Evolutionary conservation across 2,888 invertebrate genomes (phyloP).

Genomic region (Amaurobius ferox): DNA sequence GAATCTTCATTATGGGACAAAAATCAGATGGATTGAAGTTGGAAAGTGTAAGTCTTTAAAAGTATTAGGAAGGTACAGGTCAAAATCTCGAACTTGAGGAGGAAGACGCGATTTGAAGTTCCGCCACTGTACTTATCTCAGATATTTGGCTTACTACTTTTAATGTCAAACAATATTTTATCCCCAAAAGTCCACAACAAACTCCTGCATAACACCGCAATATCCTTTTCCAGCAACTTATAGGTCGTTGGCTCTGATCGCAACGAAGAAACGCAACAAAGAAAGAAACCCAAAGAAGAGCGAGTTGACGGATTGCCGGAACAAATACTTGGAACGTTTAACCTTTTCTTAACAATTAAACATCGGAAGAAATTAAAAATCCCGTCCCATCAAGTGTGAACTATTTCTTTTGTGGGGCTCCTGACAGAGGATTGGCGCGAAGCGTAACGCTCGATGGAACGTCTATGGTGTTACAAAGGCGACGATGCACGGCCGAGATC

Average conservation of each 20-base stretch:
- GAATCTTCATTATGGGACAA: too few species aligned
- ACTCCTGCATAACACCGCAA: too few species aligned
- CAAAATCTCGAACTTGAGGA: too few species aligned
- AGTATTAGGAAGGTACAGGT: too few species aligned
- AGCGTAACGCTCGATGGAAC: constrained; percentile 49
- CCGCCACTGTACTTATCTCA: too few species aligned
- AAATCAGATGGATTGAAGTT: too few species aligned
- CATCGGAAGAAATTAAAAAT: constrained; percentile 70
- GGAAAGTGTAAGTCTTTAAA: too few species aligned
- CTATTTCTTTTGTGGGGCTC: constrained; percentile 59
- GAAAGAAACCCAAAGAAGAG: not conserved
- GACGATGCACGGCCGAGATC: constrained; percentile 53
- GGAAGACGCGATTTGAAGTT: too few species aligned
- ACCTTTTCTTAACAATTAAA: constrained; percentile 64
- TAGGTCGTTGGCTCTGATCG: constrained; percentile 57
- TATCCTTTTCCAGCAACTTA: constrained; percentile 1
- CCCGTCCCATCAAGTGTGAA: constrained; percentile 61
- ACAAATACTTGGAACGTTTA: constrained; percentile 67
- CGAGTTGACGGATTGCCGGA: constrained; percentile 61
- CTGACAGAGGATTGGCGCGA: constrained; percentile 34
- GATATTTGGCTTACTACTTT: too few species aligned
- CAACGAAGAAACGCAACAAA: not conserved
- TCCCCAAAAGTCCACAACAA: too few species aligned
- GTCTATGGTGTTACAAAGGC: constrained; percentile 49
- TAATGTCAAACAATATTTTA: too few species aligned